Evolutionary conservation across 2,797 vertebrate species (phyloP), one percentile per base, ranked within the genome.

Genomic region (Euthynnus affinis): DNA sequence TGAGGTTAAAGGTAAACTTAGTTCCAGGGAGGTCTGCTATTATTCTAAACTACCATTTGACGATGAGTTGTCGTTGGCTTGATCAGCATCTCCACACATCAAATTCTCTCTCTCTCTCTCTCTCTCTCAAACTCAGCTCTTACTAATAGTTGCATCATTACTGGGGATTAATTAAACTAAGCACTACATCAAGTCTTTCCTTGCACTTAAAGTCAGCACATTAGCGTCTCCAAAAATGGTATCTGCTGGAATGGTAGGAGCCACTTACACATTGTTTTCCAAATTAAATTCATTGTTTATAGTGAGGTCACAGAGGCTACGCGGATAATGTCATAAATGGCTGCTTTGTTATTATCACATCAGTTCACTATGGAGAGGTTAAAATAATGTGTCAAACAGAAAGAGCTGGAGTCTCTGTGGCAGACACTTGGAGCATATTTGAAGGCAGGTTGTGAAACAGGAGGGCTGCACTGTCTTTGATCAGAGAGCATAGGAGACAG

Each of bases 71-170:
- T 12, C 60, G 78, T 66, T 42, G 69, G 74, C 74, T 74, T 63
- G 46, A 81, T 89, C 71, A 80, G 71, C 77, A 82, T 67, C 27
- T 27, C 23, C 61, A 65, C 77, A 73, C 74, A 76, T 55, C 1
- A 66, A 9, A n/a, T n/a, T n/a, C n/a, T n/a, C n/a, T n/a, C n/a
- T n/a, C n/a, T n/a, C n/a, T n/a, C n/a, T n/a, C n/a, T n/a, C n/a
- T n/a, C n/a, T n/a, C n/a, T n/a, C n/a, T n/a, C n/a, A n/a, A 90
- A 82, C 90, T 76, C 86, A 80, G 88, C 88, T 94, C 92, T 96
- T 96, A 93, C 96, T 86, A 92, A 92, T 85, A 89, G 94, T 96
- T 96, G 94, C 96, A 95, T 96, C 96, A 96, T 95, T 95, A 94
- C 90, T 59, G 72, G 80, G 91, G 92, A 96, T 96, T 96, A 96